A percentile compares a stretch with the other conserved stretches of the same genome.
Evolutionary conservation across 1,140 invertebrate genomes (phyloP).

Genomic region (Pomacea maculata): DNA sequence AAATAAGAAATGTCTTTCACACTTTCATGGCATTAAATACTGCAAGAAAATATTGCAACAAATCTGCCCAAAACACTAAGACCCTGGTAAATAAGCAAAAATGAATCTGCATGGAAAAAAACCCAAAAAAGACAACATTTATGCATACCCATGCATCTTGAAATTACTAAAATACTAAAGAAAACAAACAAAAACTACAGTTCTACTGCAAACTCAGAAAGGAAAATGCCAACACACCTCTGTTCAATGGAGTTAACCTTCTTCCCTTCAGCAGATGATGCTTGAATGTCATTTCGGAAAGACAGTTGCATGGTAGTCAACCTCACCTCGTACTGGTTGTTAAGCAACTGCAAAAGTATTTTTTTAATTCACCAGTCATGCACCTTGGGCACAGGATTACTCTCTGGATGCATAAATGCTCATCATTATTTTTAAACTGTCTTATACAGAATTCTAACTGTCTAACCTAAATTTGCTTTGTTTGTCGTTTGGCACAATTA

Average conservation of each 20-base stretch:
- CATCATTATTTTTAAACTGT: too few relatives aligned
- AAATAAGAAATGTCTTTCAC: too few relatives aligned
- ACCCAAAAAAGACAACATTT: neutral
- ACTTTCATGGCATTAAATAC: neutral
- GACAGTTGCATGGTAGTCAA: slow-evolving; percentile 1
- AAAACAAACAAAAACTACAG: neutral
- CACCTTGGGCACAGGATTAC: too few relatives aligned
- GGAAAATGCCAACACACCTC: neutral
- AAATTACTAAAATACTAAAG: neutral
- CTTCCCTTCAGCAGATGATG: neutral
- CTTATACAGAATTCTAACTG: too few relatives aligned
- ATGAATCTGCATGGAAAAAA: neutral
- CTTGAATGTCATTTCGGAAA: neutral
- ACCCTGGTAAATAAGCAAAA: neutral
- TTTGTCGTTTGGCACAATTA: too few relatives aligned
- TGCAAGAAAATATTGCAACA: neutral
- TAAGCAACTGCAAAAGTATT: slow-evolving; percentile 7
- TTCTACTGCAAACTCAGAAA: neutral
- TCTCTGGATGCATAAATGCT: too few relatives aligned
- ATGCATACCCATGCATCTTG: neutral
- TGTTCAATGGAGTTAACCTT: slow-evolving; percentile 1
- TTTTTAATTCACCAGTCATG: too few relatives aligned
- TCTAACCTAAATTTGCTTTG: too few relatives aligned
- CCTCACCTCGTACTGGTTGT: slow-evolving; percentile 22
- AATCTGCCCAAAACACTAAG: too few relatives aligned